Evolutionary conservation across 2,888 invertebrate species (phyloP), one percentile per base, ranked within the genome.

Genomic region (Andrena praecox): DNA sequence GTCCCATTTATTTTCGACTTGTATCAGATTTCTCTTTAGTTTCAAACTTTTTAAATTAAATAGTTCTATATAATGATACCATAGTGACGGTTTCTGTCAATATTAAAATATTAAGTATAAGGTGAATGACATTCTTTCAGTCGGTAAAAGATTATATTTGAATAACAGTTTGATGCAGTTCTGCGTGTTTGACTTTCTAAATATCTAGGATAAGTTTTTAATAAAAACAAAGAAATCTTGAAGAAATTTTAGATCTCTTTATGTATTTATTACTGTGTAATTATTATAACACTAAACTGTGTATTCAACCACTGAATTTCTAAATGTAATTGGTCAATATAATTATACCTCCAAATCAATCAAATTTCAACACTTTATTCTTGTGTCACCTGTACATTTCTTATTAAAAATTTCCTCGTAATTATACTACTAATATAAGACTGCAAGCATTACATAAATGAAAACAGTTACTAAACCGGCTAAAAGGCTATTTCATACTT

Each of bases 201-300:
- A 12, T 42, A 24, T 54, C 27, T 10, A 24, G 54, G 20, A 54
- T 24, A 24, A 54, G 54, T 24, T 20, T 54, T 27, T 54, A 10
- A 20, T 54, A 62, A 62, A 16, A 33, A 33, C 31, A 62, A 33
- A 7, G 33, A 62, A 8, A 31, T 7, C 29, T n/a, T 31, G 59
- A 60, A 60, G 6, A 31, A 60, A 60, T 31, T 16, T 52, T 8
- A 7, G 52, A 54, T 54, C 54, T 24, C 20, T 54, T 20, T 24
- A n/a, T 54, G 24, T 54, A 54, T 54, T 54, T 54, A 54, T 54
- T 54, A 54, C 20, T 54, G 10, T 54, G 24, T 54, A 24, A 54
- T 54, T 54, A 54, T 24, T 54, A 54, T 54, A 54, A 54, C 20
- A 54, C 10, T 24, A 20, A 24, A 54, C 54, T 54, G 54, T 54